Conservation (phyloP, 2,113 vertebrate genomes). For the Formicarius rufipectus region DNA sequence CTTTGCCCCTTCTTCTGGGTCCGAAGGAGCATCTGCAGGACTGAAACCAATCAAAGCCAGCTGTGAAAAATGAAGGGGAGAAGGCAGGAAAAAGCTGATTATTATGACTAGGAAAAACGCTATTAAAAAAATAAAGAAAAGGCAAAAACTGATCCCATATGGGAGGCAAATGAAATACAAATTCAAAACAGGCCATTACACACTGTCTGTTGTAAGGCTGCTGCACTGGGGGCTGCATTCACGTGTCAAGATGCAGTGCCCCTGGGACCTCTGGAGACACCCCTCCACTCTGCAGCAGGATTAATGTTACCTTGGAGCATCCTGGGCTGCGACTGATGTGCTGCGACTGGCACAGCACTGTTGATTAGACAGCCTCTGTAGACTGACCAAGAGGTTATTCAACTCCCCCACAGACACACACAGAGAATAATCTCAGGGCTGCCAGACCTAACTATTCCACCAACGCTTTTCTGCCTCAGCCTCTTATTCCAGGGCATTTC, state of each 20-base stretch:
- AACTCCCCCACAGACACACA: fast-evolving
- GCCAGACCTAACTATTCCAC: neutral
- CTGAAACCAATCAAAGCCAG: constrained; percentile 75
- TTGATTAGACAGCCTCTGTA: neutral
- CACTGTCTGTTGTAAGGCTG: neutral
- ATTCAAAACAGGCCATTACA: constrained; percentile 28
- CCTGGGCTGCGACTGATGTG: neutral
- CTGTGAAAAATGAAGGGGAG: constrained; percentile 63
- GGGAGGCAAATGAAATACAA: constrained; percentile 7
- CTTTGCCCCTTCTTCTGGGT: constrained; percentile 33
- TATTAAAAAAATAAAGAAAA: constrained; percentile 69
- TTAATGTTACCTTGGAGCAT: neutral
- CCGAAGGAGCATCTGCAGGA: constrained; percentile 34
- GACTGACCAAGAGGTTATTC: neutral
- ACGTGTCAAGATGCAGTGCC: neutral
- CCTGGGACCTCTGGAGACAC: neutral
- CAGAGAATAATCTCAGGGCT: neutral
- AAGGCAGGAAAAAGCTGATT: constrained; percentile 43
- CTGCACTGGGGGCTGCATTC: neutral
- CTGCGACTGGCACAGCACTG: neutral
- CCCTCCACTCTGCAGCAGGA: fast-evolving
- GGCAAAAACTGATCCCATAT: constrained; percentile 51
- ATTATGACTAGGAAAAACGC: constrained; percentile 70
- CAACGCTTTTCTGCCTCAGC: neutral
- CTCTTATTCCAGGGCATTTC: neutral